Percentiles rank a stretch among this genome's conserved stretches.
These are phyloP conservation scores for Unio delphinus DNA, from an alignment of 2,888 invertebrate species.

Conservation along the genomic window DNA sequence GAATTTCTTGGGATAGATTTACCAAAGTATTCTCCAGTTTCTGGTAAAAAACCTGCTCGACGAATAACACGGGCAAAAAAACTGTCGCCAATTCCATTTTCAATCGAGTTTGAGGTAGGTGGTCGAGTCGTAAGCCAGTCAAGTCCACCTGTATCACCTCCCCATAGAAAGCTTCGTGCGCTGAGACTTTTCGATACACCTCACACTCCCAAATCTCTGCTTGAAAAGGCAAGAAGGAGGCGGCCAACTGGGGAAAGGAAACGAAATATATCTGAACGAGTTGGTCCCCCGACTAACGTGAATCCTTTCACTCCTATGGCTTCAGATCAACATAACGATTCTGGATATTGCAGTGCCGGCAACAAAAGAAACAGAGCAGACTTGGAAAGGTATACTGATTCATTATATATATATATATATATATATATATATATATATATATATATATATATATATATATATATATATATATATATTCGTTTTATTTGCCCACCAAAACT, in stretches of 20 bases:
- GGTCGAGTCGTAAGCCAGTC: slow-evolving; percentile 21
- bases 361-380: slow-evolving; percentile 80
- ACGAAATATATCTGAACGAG: slow-evolving; percentile 22
- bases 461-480: background rate
- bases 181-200: slow-evolving; percentile 86
- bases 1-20: slow-evolving; percentile 55
- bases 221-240: slow-evolving; percentile 76
- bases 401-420: no score
- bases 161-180: slow-evolving; percentile 71
- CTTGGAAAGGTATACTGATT: slow-evolving; percentile 43
- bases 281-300: slow-evolving; percentile 75
- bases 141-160: slow-evolving; percentile 71
- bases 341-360: slow-evolving; percentile 74
- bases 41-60: slow-evolving; percentile 42
- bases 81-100: slow-evolving; percentile 41
- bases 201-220: slow-evolving; percentile 86
- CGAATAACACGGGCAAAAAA: slow-evolving; percentile 31
- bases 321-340: slow-evolving; percentile 29
- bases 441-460: no score
- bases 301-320: slow-evolving; percentile 80
- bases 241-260: slow-evolving; percentile 35
- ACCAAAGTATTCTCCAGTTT: slow-evolving; percentile 45
- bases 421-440: no score
- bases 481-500: background rate
- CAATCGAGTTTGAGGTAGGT: slow-evolving; percentile 32